These are phyloP conservation scores for Stenodera caucasica DNA, from an alignment of 2,888 invertebrate genomes.

Conservation along the genomic window DNA sequence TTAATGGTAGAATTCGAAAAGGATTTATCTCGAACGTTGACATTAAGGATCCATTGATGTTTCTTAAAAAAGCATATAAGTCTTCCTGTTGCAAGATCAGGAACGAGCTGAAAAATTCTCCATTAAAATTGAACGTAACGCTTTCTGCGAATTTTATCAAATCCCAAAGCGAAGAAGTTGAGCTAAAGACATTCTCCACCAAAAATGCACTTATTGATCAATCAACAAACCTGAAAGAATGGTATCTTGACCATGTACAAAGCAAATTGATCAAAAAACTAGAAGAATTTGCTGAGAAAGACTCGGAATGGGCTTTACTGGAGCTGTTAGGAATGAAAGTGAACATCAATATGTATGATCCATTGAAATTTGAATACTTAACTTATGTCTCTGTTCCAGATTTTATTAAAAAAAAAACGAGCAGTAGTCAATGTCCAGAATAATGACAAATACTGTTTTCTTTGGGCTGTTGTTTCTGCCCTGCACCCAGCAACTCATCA, in stretches of 20 bases:
- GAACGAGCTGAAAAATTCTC: conserved; percentile 13
- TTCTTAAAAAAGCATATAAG: conserved; percentile 17
- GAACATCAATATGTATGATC: conserved; percentile 36
- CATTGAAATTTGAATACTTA: conserved; percentile 26
- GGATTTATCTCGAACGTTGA: conserved; percentile 12
- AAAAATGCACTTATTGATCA: not conserved
- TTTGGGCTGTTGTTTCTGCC: conserved; percentile 36
- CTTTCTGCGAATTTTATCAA: conserved; percentile 26
- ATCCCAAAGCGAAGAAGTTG: conserved; percentile 19
- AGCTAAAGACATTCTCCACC: not conserved
- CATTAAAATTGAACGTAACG: conserved; percentile 24
- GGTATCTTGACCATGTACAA: conserved; percentile 19
- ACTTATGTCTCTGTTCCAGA: conserved; percentile 36
- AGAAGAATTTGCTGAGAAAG: conserved; percentile 29
- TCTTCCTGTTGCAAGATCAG: conserved; percentile 21
- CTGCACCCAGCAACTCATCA: conserved; percentile 27
- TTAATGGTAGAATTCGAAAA: conserved; percentile 13
- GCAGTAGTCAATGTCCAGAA: conserved; percentile 40
- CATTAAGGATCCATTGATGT: conserved; percentile 11
- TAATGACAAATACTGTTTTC: conserved; percentile 38
- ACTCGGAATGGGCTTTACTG: conserved; percentile 20
- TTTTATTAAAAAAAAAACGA: conserved; percentile 29
- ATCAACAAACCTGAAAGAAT: conserved; percentile 16
- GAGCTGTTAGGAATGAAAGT: conserved; percentile 6
- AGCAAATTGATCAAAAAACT: conserved; percentile 29